These are phyloP conservation scores for Ormyrus rosae DNA, from an alignment of 2,888 invertebrate species.

Conservation along the genomic window DNA sequence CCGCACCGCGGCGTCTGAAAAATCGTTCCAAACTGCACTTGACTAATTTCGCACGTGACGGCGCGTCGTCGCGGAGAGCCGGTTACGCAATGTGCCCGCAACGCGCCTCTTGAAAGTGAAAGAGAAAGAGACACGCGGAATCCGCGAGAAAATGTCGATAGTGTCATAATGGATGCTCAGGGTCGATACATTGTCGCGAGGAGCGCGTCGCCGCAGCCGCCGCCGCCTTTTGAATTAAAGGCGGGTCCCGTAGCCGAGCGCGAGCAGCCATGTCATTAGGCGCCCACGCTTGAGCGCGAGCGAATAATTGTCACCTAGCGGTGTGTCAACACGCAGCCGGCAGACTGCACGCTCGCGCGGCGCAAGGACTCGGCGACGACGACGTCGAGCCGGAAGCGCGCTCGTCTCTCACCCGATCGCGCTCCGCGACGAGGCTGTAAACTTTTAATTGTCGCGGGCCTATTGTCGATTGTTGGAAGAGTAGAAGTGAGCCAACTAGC, in stretches of 20 bases:
- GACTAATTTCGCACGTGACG: too few relatives aligned
- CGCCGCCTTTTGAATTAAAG: conserved; percentile 55
- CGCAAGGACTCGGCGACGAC: neutral
- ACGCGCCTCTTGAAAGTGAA: conserved; percentile 18
- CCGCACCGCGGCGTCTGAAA: neutral
- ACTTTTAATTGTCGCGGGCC: conserved; percentile 11
- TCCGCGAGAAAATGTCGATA: conserved; percentile 49
- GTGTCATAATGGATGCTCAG: conserved; percentile 55
- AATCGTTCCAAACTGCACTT: too few relatives aligned
- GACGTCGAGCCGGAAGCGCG: conserved; percentile 25
- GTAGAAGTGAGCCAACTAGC: too few relatives aligned
- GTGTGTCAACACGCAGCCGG: conserved; percentile 28
- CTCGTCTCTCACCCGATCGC: conserved; percentile 13
- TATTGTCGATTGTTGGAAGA: conserved; percentile 11
- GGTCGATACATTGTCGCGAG: conserved; percentile 53
- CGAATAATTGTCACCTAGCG: conserved; percentile 29
- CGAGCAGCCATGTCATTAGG: conserved; percentile 46
- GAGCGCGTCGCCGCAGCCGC: neutral
- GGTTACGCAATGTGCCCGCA: conserved; percentile 14
- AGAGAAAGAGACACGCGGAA: conserved; percentile 45
- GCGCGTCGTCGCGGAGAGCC: neutral
- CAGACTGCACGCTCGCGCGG: too few relatives aligned
- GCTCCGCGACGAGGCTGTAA: conserved; percentile 7
- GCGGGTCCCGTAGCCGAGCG: conserved; percentile 39
- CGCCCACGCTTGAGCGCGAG: conserved; percentile 39